Evolutionary conservation across 2,113 vertebrate species (phyloP).

Genomic region (Manacus vitellinus): DNA sequence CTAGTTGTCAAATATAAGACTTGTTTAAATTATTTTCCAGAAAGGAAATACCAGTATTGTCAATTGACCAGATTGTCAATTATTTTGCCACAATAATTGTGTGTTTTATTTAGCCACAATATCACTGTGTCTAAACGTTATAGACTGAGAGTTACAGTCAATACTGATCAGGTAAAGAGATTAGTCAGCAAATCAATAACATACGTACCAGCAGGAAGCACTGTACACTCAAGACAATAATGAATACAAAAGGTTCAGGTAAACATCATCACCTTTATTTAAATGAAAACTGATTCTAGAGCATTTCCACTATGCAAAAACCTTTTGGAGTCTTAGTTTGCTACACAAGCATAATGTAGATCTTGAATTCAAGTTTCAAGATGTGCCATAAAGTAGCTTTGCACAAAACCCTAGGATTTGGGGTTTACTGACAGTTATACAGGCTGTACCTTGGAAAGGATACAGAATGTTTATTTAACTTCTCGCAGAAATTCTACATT

Average conservation of each 20-base stretch:
- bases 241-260: conserved; percentile 69
- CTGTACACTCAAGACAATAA: conserved; percentile 61
- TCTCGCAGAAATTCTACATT: background rate
- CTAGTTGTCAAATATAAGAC: conserved; percentile 46
- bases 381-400: background rate
- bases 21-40: conserved; percentile 13
- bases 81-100: conserved; percentile 39
- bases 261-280: conserved; percentile 73
- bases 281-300: conserved; percentile 72
- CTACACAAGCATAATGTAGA: conserved; percentile 21
- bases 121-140: conserved; percentile 72
- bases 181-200: conserved; percentile 77
- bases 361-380: conserved; percentile 21
- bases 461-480: background rate
- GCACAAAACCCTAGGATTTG: background rate
- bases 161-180: conserved; percentile 79
- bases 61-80: conserved; percentile 39
- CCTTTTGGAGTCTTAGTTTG: conserved; percentile 26
- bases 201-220: conserved; percentile 67
- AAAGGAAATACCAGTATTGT: conserved; percentile 47
- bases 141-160: conserved; percentile 74
- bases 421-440: background rate
- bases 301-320: conserved; percentile 45
- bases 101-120: conserved; percentile 72
- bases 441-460: background rate